Base-by-base conservation (phyloP, 2,888 invertebrate genomes). In the Amphipyra tragopoginis region DNA sequence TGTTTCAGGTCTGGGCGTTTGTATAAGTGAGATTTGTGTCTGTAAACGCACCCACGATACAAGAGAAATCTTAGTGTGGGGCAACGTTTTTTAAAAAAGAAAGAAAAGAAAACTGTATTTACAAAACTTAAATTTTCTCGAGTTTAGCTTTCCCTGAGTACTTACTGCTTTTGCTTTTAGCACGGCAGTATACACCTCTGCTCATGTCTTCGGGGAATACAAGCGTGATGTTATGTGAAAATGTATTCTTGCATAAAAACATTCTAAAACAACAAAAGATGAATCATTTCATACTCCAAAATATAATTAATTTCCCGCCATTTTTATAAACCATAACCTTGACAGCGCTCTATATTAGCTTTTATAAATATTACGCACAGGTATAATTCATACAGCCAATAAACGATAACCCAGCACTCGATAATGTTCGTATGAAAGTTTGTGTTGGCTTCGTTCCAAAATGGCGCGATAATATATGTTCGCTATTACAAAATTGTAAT, bases 331-430 rank as follows among this genome's bases (percentile, higher is more conserved):
- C 50, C 60, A 49, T 39, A 63, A 52, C 72, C 72, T 77, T 78
- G 76, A 70, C 72, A 62, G 72, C 67, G 47, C 11, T 48, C 60
- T 63, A 47, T 42, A 77, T 63, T 58, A 48, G 52, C 53, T 61
- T 73, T 69, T 74, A 66, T 64, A 65, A 65, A 70, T 65, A 68
- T 58, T 57, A 66, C 65, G 68, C 79, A 66, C 65, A 59, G 77
- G 79, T 65, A 72, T 73, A 53, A 63, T 39, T 79, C 73, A 76
- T 70, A 62, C 69, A 69, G 66, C 68, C 77, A 79, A 76, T 72
- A 79, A 55, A 51, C 57, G 77, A 72, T 76, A 79, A 74, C 77
- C 64, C 40, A 47, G 39, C 73, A 69, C 79, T 79, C 61, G 78
- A 79, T 78, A 78, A 79, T 72, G 76, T 78, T 70, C 48, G 29